Conservation (phyloP, 2,113 vertebrate species). For the Cynoglossus semilaevis region DNA sequence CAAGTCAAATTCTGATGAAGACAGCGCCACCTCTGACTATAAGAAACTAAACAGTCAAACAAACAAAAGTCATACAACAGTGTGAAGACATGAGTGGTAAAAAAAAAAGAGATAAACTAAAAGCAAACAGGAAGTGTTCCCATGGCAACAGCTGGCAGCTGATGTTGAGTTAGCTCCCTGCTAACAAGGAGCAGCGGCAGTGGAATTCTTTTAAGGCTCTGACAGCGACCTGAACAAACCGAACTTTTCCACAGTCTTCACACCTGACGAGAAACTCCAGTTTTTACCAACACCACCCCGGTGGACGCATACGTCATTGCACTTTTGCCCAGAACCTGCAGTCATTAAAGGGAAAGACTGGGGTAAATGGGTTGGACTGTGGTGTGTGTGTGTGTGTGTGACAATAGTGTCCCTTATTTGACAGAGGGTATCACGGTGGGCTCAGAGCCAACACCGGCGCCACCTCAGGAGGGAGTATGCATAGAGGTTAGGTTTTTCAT, state of each 20-base stretch:
- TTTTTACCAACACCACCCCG: too few species aligned
- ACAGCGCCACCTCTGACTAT: too few species aligned
- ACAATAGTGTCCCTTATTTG: constrained; percentile 3
- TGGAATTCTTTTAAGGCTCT: constrained; percentile 22
- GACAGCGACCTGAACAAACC: not conserved
- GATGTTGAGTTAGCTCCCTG: not conserved
- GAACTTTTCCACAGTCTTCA: too few species aligned
- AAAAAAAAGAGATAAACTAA: too few species aligned
- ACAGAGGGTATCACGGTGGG: constrained; percentile 11
- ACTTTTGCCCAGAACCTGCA: constrained; percentile 54
- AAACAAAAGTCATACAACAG: constrained; percentile 1
- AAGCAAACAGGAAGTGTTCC: too few species aligned
- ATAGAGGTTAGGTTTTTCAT: too few species aligned
- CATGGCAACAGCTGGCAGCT: too few species aligned
- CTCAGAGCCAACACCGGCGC: constrained; percentile 10
- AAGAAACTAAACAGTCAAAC: not conserved
- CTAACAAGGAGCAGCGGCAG: constrained; percentile 36
- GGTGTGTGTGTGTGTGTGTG: constrained; percentile 11
- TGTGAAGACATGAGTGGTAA: too few species aligned
- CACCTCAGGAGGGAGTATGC: too few species aligned
- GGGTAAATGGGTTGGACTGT: constrained; percentile 6
- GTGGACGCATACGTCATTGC: constrained; percentile 50
- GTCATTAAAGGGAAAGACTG: constrained; percentile 52
- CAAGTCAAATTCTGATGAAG: too few species aligned
- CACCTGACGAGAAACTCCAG: too few species aligned